Conservation (phyloP, 2,797 vertebrate genomes). For the Platalea minor region DNA sequence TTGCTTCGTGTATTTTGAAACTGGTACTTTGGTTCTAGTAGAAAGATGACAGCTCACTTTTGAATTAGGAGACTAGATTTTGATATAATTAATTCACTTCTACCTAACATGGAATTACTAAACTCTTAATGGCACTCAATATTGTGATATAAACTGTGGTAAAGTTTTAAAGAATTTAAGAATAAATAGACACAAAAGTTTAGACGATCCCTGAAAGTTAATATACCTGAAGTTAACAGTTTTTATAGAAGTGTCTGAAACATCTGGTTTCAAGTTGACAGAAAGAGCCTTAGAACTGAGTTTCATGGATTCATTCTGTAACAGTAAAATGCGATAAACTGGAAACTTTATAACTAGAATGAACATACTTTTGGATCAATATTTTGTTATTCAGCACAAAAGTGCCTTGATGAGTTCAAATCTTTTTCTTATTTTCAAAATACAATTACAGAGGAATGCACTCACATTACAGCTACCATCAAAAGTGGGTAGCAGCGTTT, state of each 20-base stretch:
- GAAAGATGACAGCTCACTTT: background rate
- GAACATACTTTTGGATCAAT: background rate
- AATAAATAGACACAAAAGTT: background rate
- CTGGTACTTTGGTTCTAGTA: background rate
- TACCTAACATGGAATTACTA: background rate
- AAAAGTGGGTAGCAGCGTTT: background rate
- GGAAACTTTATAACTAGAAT: background rate
- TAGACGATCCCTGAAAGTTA: background rate
- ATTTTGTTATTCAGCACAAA: background rate
- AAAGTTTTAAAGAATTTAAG: background rate
- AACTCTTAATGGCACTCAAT: background rate
- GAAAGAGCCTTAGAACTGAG: background rate
- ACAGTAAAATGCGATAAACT: background rate
- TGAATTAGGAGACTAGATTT: background rate
- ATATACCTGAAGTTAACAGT: background rate
- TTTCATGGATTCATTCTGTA: background rate
- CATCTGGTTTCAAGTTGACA: background rate
- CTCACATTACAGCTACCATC: background rate
- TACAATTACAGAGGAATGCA: background rate
- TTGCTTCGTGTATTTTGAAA: background rate
- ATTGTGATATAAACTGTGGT: background rate
- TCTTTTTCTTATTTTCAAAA: background rate
- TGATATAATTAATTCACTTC: background rate
- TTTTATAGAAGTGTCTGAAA: background rate
- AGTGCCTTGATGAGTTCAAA: background rate